Base-by-base conservation (phyloP, 1,140 invertebrate genomes). In the Diprion similis region DNA sequence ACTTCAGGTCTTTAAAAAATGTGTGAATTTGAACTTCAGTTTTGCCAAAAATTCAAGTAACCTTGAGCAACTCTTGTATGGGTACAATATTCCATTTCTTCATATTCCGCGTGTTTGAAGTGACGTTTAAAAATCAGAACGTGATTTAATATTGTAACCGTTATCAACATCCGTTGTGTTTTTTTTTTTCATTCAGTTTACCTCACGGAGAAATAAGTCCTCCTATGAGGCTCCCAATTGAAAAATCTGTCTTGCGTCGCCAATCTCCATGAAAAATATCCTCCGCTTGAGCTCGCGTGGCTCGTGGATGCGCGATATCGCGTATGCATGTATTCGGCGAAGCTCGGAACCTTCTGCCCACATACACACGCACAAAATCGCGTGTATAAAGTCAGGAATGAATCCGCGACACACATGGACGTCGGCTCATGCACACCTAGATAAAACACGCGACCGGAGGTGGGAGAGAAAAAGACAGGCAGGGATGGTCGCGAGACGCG, bases 401-500 rank as follows among this genome's bases (percentile, higher is more conserved):
- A 64, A 15, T 18, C 59, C 17, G 59, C 59, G 59, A 64, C 59
- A 64, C 13, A 64, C 13, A 64, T 7, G 17, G 59, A 37, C 24
- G 24, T 1, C 24, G 24, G 6, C 24, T 37, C 24, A 1, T 37
- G 24, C 24, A 37, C 24, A 37, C 24, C 24, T 37, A 37, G 24
- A 37, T 37, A 37, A 37, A 37, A 37, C 24, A 37, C 1, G 24
- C 24, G 24, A 37, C 24, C 24, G 24, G 24, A 37, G 24, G 24
- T 1, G 24, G 24, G 11, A 59, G 51, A 17, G 51, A 59, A 9
- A 59, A 18, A 68, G 66, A 68, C 37, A 68, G 66, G 66, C 66
- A 11, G 10, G 66, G 37, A 68, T 19, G 76, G 76, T 73, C 71
- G 74, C 74, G 75, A 77, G 67, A 75, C 77, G 68, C 70, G 81